Conservation (phyloP, 2,797 vertebrate genomes). For the Fringilla coelebs region DNA sequence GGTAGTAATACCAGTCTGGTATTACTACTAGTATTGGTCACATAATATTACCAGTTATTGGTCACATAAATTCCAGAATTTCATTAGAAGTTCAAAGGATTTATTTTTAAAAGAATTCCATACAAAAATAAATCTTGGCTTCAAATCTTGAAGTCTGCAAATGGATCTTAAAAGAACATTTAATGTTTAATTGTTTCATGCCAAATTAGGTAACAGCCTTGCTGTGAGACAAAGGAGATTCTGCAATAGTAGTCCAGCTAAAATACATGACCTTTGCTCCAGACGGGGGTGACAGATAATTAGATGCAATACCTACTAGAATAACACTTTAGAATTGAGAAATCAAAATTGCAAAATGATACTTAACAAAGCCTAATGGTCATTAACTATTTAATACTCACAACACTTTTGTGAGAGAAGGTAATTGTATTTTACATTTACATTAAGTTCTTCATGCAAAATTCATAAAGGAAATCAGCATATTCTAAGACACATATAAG, state of each 20-base stretch:
- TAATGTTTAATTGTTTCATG: not conserved
- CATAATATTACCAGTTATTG: not conserved
- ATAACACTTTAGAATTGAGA: constrained; percentile 14
- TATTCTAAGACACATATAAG: not conserved
- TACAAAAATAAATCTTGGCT: not conserved
- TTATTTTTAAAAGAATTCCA: not conserved
- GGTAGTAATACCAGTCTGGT: not conserved
- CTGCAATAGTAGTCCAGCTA: not conserved
- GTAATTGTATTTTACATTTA: not conserved
- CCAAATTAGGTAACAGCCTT: not conserved
- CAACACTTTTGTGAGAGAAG: not conserved
- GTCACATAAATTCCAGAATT: not conserved
- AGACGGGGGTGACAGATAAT: not conserved
- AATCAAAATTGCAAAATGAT: constrained; percentile 50
- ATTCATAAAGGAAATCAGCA: not conserved
- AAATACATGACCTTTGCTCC: not conserved
- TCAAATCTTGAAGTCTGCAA: not conserved
- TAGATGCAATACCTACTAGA: not conserved
- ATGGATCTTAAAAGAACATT: not conserved
- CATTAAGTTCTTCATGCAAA: not conserved
- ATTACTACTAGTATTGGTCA: not conserved
- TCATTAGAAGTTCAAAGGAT: not conserved
- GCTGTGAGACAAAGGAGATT: not conserved
- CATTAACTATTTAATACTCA: constrained; percentile 17
- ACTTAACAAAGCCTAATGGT: not conserved